Evolutionary conservation across 2,797 vertebrate genomes (phyloP).

Genomic region (Gymnocypris eckloni): DNA sequence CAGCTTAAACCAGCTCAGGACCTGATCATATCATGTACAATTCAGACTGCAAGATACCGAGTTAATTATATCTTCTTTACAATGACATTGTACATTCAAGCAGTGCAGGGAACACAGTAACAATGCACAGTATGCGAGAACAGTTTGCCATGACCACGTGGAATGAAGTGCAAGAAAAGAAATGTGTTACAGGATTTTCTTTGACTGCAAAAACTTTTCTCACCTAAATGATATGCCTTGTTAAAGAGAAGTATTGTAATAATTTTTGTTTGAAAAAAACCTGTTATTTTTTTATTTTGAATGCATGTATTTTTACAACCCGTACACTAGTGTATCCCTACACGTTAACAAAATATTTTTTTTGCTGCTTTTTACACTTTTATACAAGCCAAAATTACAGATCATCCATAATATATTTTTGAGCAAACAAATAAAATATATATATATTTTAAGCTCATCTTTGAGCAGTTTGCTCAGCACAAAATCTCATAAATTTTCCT

Average conservation of each 20-base stretch:
- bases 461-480: slow-evolving; percentile 6
- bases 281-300: background rate
- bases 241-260: background rate
- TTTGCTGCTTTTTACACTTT: background rate
- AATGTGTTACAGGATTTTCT: background rate
- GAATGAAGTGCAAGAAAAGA: background rate
- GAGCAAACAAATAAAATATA: background rate
- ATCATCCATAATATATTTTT: background rate
- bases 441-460: slow-evolving; percentile 3
- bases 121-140: background rate
- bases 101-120: background rate
- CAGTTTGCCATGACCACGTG: background rate
- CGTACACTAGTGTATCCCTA: background rate
- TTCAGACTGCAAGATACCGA: background rate
- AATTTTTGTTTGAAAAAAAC: background rate
- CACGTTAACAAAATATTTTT: background rate
- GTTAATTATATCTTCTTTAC: background rate
- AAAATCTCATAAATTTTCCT: background rate
- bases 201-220: background rate
- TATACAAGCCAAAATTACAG: background rate
- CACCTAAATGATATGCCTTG: background rate
- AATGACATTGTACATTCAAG: background rate
- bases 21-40: no score
- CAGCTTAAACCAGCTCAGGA: no score
- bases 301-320: background rate